Evolutionary conservation across 1,140 invertebrate genomes (phyloP), one percentile per base, ranked within the genome.

Genomic region (Zaprionus kolodkinae): DNA sequence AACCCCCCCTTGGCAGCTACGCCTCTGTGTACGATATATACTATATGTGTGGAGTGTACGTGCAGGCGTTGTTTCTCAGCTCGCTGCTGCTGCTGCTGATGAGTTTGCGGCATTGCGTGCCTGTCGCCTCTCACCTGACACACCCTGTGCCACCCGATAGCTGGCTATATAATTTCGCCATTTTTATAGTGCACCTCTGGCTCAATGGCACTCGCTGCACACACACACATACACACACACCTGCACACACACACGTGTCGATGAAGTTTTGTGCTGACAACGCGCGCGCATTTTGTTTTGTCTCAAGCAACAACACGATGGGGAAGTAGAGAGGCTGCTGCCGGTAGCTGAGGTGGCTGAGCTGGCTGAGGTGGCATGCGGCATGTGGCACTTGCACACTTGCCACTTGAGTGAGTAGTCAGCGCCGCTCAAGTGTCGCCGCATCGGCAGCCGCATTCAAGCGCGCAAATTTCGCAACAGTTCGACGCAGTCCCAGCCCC

Each of bases 81-180:
- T 65, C 27, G 27, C 12, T 54, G 55, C 13, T 64, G 68, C 50
- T 72, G 70, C 48, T 62, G 66, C 13, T 74, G 72, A 69, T 68
- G 71, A 73, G 64, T 73, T 78, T 81, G 79, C 71, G 64, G 59
- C 71, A 48, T 60, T 77, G 75, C 75, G 71, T 77, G 75, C 64
- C 64, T 69, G 12, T 33, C 17, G 10, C 27, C 21, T 21, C 21
- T 21, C 21, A 21, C 21, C 21, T 21, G 21, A 21, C 21, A 55
- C 48, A 45, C 27, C 45, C 10, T 55, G 55, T 30, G 27, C 27
- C 60, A 55, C 82, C 56, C 55, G 75, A 63, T 75, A 75, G 78
- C 80, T 75, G 45, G 82, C 83, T 56, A 85, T 82, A 85, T 85
- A 85, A 85, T 85, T 87, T 82, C 65, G 75, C 74, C 72, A 77